Base-by-base conservation (phyloP, 2,888 invertebrate species). In the Agrotis puta region DNA sequence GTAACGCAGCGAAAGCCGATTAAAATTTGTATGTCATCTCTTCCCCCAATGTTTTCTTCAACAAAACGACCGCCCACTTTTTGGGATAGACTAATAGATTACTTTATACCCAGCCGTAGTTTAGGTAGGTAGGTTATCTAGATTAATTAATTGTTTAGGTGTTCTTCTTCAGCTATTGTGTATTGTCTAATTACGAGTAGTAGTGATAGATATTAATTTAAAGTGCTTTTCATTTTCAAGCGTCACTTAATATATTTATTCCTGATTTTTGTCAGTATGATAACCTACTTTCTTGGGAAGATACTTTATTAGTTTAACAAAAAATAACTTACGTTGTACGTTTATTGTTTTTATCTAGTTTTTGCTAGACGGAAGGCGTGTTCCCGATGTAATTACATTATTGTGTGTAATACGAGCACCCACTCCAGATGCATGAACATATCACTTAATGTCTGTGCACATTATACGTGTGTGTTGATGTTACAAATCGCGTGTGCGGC, bases 11-110 rank as follows among this genome's bases (percentile, higher is more conserved):
- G 87, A 20, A 90, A 88, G 63, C 94, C 95, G 2, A 79, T 93
- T 5, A 92, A 92, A 80, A 88, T 95, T 33, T 95, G 95, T 72
- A 92, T 95, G 90, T 88, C 93, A 13, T 77, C 91, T 0, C 77
- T 91, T 74, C 88, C 91, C 3, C 70, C 88, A 14, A 88, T 88
- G 79, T 88, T 87, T 70, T 57, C 83, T 20, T 81, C 90, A 16
- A 88, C 92, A n/a, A 92, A 91, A 18, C 85, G 86, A 14, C 89
- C 90, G 24, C 92, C 92, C 0, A 89, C 91, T 43, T 86, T 95
- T 27, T 92, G 93, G 90, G 90, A 94, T 70, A 90, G 92, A 80
- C 72, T 95, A 64, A 74, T 95, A 71, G 92, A 91, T 71, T 88
- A 94, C 48, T 89, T 95, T 78, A 88, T 94, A 81, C 94, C 94